Percentiles rank a stretch among this genome's conserved stretches.
phyloP scores from a whole-genome alignment of 2,797 vertebrate species.

The Rhabdophis nuchalis region DNA sequence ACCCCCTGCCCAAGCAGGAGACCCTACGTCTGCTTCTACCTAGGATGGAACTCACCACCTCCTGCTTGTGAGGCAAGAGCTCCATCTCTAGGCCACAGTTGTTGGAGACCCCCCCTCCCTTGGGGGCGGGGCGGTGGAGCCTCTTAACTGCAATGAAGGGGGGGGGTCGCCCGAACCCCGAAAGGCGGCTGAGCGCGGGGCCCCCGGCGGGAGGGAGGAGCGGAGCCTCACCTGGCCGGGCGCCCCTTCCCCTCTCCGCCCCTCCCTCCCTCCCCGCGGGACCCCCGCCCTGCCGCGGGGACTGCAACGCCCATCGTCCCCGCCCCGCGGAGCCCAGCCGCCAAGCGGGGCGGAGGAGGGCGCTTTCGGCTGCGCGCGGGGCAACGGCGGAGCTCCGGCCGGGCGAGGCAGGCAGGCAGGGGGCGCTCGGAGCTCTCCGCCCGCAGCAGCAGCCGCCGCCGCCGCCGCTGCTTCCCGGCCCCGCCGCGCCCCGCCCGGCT shows the following conservation, averaged over 20 bases:
- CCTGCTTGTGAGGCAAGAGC: no score
- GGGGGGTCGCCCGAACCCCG: no score
- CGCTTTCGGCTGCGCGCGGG: no score
- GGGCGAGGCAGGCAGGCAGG: background rate
- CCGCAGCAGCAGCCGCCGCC: background rate
- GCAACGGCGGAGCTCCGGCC: background rate
- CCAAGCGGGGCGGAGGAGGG: background rate
- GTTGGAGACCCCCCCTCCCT: background rate
- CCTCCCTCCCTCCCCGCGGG: no score
- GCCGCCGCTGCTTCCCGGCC: no score
- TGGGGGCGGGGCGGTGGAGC: background rate
- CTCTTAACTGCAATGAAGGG: no score
- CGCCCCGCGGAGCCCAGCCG: background rate
- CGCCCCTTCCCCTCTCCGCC: background rate
- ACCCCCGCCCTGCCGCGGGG: background rate
- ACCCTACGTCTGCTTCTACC: no score
- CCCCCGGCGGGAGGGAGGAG: no score
- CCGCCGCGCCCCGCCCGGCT: background rate
- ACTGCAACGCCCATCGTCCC: background rate
- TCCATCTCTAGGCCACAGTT: no score
- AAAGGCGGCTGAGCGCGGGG: no score
- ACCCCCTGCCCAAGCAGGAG: no score
- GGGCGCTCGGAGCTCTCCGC: background rate
- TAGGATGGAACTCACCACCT: no score
- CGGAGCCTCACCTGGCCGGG: background rate